Evolutionary conservation across 2,113 vertebrate genomes (phyloP), one percentile per base, ranked within the genome.

Genomic region (Cardinalis cardinalis): DNA sequence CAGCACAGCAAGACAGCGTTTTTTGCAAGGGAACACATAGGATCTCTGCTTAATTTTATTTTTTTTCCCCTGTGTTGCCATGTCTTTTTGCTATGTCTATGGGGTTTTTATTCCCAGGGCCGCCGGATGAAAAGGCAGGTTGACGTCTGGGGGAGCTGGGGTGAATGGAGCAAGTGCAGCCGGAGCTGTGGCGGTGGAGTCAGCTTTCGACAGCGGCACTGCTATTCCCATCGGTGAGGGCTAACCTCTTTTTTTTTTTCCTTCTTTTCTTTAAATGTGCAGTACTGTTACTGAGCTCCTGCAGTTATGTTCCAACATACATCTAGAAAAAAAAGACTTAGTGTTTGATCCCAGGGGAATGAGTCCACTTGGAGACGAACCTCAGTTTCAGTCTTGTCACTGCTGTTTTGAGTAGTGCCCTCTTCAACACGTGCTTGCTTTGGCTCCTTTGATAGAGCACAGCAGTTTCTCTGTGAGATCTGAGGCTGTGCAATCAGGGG

Each of bases 131-230:
- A 93, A 58, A 70, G 88, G 19, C 98, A 97, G 84, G 75, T 59
- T 64, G 98, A 98, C 84, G 89, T 92, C 95, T 99, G 99, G 99
- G 98, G 98, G 6, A 68, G 96, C 31, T 99, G 99, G 99, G 96
- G 98, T 24, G 94, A 97, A 18, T 99, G 98, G 95, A 97, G 98
- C 36, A 96, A 97, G 73, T 99, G 99, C 97, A 99, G 99, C 88
- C 97, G 98, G 78, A 99, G 97, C 95, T 99, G 99, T 69, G 99
- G 99, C 0, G 97, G 97, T 4, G 99, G 99, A 4, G 96, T 99
- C 79, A 98, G 98, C 89, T 86, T 96, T 92, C 98, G 97, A 76
- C 98, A 97, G 14, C 98, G 99, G 11, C 96, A 12, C 53, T 99
- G 99, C 82, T 95, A 98, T 94, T 98, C 98, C 34, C 98, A 96